phyloP scores from a whole-genome alignment of 2,888 invertebrate species.

The Theretra japonica region DNA sequence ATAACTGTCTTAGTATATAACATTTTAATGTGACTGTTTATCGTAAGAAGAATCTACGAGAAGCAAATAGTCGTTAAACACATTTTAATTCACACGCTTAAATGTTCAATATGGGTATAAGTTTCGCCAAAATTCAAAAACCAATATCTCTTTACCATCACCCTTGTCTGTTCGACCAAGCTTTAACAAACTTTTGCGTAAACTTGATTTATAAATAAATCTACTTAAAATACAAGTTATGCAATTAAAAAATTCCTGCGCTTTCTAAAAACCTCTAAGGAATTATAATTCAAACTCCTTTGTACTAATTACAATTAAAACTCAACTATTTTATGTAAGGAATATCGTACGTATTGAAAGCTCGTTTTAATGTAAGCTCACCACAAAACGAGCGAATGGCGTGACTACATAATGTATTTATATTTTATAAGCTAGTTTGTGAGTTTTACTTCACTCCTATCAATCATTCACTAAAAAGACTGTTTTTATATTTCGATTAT shows the following conservation, averaged over 20 bases:
- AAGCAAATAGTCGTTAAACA: too few species aligned
- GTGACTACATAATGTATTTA: constrained; percentile 7
- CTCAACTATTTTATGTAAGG: not conserved
- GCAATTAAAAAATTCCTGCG: not conserved
- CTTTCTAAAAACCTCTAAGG: not conserved
- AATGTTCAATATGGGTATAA: too few species aligned
- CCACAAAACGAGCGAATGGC: constrained; percentile 8
- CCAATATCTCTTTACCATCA: too few species aligned
- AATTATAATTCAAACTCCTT: constrained; percentile 6
- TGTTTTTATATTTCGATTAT: constrained; percentile 6
- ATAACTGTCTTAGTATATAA: not conserved
- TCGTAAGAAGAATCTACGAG: too few species aligned
- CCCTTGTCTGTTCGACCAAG: too few species aligned
- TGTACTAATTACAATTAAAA: constrained; percentile 8
- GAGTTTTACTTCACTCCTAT: constrained; percentile 12
- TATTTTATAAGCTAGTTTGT: not conserved
- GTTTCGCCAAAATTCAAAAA: too few species aligned
- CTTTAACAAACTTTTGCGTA: not conserved
- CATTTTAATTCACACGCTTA: too few species aligned
- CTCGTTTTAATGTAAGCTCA: not conserved
- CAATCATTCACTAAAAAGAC: constrained; percentile 19
- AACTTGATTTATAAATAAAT: not conserved
- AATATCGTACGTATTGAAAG: not conserved
- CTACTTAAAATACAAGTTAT: not conserved
- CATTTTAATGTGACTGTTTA: too few species aligned